Base-by-base conservation (phyloP, 2,888 invertebrate genomes). In the Perdita meconis region DNA sequence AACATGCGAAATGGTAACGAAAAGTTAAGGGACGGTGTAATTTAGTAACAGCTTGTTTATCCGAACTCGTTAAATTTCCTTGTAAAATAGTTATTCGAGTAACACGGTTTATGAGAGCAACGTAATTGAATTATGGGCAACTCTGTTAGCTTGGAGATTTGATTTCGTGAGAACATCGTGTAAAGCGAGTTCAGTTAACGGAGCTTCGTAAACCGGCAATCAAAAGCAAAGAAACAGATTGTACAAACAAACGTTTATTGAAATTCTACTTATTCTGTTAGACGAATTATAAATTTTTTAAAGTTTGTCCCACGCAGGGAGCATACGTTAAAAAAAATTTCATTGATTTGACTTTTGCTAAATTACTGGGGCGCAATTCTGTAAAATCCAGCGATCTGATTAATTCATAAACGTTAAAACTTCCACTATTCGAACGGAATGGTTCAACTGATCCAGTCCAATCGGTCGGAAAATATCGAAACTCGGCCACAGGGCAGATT, bases 401-500 rank as follows among this genome's bases (percentile, higher is more conserved):
- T 53, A 44, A 61, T 55, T 61, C 19, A 24, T 26, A 53, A 36
- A 50, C 34, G 51, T 69, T 63, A 72, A 57, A 64, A 44, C 36
- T 26, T 16, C 42, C 72, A 40, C 40, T n/a, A 16, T 34, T 8
- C 19, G 1, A n/a, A 26, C 12, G 26, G 44, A 65, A 53, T 47
- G 55, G 40, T 44, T 19, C 74, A 72, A 75, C 74, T 60, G 75
- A 74, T 65, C 24, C 24, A 12, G 42, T 26, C 55, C 74, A 75
- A 75, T 74, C 75, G 74, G 38, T 60, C 24, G 75, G 75, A 75
- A 75, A 75, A 74, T 75, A 65, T 75, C 65, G 74, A 30, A 40
- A 40, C 53, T 24, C 47, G 53, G 24, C 40, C 55, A 30, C 34
- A 51, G 40, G 67, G 36, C 40, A 57, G 47, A 71, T 81, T 80